Conservation (phyloP, 2,888 invertebrate genomes). For the Antheraea yamamai region DNA sequence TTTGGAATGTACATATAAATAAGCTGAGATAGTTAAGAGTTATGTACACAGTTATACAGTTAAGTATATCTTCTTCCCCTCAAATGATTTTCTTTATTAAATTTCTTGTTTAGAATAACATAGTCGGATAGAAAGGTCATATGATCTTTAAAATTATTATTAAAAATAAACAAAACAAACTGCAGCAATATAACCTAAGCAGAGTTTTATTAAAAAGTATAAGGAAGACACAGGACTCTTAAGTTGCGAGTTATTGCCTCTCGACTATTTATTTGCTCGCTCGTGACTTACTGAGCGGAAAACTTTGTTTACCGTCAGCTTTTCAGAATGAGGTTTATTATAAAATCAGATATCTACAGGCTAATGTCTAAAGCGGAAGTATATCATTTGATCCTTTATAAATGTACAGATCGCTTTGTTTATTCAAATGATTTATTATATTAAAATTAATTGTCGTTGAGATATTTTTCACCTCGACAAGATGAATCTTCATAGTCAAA, state of each 20-base stretch:
- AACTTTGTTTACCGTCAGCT: conserved; percentile 27
- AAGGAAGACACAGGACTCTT: conserved; percentile 19
- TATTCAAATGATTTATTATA: background rate
- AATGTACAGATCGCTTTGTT: background rate
- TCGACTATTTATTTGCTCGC: conserved; percentile 33
- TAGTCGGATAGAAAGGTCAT: too few relatives aligned
- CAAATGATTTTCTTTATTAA: too few relatives aligned
- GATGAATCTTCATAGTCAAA: too few relatives aligned
- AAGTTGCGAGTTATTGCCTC: conserved; percentile 43
- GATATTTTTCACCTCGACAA: background rate
- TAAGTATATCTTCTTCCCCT: too few relatives aligned
- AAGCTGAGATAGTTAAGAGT: too few relatives aligned
- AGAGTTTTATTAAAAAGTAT: conserved; percentile 31
- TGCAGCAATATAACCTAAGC: conserved; percentile 5
- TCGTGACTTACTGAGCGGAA: conserved; percentile 27
- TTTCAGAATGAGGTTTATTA: conserved; percentile 2
- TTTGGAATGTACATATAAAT: too few relatives aligned
- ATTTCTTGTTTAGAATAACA: too few relatives aligned
- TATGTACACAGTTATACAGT: too few relatives aligned
- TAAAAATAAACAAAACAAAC: conserved; percentile 1
- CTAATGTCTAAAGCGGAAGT: background rate
- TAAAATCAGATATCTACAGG: background rate
- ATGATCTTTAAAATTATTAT: background rate
- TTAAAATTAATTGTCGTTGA: background rate
- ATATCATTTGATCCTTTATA: background rate